Conservation (phyloP, 2,888 invertebrate genomes). For the Eumerus sabulonum region DNA sequence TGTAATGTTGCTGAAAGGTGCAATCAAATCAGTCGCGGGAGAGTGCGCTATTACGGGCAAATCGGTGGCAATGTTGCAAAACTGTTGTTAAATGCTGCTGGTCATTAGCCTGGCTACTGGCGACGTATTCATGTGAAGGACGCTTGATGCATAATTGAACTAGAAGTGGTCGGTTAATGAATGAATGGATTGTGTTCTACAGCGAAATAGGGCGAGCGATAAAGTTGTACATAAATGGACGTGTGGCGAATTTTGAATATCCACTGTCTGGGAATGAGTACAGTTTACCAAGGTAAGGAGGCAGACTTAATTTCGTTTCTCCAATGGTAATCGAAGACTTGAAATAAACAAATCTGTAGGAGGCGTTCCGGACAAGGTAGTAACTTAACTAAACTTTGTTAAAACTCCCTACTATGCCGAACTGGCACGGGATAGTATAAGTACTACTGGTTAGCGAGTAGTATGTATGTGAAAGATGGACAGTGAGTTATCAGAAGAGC, state of each 20-base stretch:
- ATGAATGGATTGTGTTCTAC: conserved; percentile 10
- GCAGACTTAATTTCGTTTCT: too few relatives aligned
- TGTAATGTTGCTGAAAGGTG: neutral
- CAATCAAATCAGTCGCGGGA: conserved; percentile 31
- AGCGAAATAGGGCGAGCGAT: conserved; percentile 27
- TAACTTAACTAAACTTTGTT: too few relatives aligned
- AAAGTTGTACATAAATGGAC: conserved; percentile 5
- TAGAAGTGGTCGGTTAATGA: conserved; percentile 5
- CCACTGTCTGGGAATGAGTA: conserved; percentile 15
- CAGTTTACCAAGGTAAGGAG: neutral
- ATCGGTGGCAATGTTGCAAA: neutral
- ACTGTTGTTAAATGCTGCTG: conserved; percentile 10
- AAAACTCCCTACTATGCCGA: too few relatives aligned
- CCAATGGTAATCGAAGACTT: too few relatives aligned
- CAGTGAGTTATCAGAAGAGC: too few relatives aligned
- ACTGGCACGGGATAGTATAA: too few relatives aligned
- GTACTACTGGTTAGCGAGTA: too few relatives aligned
- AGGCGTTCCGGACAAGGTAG: too few relatives aligned
- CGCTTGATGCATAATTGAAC: conserved; percentile 43
- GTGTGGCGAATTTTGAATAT: conserved; percentile 8
- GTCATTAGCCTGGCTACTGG: conserved; percentile 40
- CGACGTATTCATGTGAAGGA: conserved; percentile 44
- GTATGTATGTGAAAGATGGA: too few relatives aligned
- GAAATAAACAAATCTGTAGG: too few relatives aligned
- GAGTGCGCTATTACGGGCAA: conserved; percentile 10